Evolutionary conservation across 1,140 invertebrate genomes (phyloP).

Genomic region (Bradysia coprophila): DNA sequence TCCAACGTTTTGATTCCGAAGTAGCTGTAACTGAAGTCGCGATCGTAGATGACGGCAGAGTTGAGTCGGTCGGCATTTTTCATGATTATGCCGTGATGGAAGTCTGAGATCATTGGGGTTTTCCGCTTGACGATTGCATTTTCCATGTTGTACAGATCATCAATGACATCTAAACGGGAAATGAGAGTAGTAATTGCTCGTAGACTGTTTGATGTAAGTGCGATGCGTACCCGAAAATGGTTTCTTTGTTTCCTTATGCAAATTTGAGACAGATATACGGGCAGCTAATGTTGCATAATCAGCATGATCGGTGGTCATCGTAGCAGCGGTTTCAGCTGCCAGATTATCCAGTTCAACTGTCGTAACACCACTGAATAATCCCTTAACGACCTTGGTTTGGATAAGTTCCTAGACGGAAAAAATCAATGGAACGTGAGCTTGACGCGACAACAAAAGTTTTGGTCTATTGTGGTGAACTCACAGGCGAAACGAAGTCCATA

Average conservation of each 20-base stretch:
- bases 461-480: slow-evolving; percentile 28
- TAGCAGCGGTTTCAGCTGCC: slow-evolving; percentile 85
- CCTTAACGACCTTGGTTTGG: slow-evolving; percentile 77
- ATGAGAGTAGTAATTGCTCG: too few relatives aligned
- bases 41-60: slow-evolving; percentile 85
- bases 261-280: slow-evolving; percentile 82
- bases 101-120: slow-evolving; percentile 66
- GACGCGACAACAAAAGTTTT: neutral
- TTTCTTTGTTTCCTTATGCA: slow-evolving; percentile 90
- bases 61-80: slow-evolving; percentile 71
- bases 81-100: slow-evolving; percentile 62
- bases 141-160: slow-evolving; percentile 58
- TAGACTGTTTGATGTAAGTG: neutral
- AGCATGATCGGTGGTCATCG: slow-evolving; percentile 85
- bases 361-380: slow-evolving; percentile 85
- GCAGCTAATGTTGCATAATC: slow-evolving; percentile 91
- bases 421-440: neutral
- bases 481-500: slow-evolving; percentile 90
- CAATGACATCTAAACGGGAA: slow-evolving; percentile 63
- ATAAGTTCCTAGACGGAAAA: slow-evolving; percentile 42
- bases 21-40: slow-evolving; percentile 91
- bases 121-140: slow-evolving; percentile 46
- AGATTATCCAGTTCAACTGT: slow-evolving; percentile 90
- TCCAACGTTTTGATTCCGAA: slow-evolving; percentile 97
- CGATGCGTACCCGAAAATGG: slow-evolving; percentile 46